phyloP scores from a whole-genome alignment of 2,797 vertebrate species.

The Bovichtus variegatus region DNA sequence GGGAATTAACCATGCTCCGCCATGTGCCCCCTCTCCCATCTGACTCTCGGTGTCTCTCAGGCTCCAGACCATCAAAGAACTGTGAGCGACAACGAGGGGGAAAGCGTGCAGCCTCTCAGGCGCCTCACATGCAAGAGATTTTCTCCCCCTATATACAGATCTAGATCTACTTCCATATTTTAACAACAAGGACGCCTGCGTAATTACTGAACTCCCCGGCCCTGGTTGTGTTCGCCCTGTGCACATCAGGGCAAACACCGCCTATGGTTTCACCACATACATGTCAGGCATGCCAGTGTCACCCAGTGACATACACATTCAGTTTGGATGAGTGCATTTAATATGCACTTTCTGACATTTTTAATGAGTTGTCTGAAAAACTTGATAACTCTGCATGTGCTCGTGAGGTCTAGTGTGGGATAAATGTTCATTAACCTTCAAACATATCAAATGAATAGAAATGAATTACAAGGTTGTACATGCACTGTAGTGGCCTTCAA shows the following conservation, averaged over 20 bases:
- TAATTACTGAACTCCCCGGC: slow-evolving; percentile 3
- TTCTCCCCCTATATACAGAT: slow-evolving; percentile 27
- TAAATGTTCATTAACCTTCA: not conserved
- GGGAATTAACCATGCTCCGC: slow-evolving; percentile 23
- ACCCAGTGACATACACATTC: not conserved
- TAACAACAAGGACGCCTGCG: slow-evolving; percentile 10
- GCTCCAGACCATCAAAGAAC: slow-evolving; percentile 41
- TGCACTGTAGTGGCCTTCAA: too few relatives aligned
- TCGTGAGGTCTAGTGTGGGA: not conserved
- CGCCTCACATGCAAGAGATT: slow-evolving; percentile 7
- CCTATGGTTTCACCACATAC: not conserved
- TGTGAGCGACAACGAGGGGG: slow-evolving; percentile 43
- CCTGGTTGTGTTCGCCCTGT: not conserved
- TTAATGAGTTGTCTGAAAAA: not conserved
- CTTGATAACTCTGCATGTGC: not conserved
- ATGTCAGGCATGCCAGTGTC: not conserved
- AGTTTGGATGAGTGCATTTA: not conserved
- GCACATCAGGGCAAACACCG: not conserved
- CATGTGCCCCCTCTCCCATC: slow-evolving; percentile 37
- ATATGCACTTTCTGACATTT: not conserved
- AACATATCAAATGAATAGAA: too few relatives aligned
- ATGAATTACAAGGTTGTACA: too few relatives aligned
- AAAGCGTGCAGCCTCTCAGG: slow-evolving; percentile 34
- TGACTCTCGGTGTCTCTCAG: slow-evolving; percentile 8
- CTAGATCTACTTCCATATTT: slow-evolving; percentile 35